These are phyloP conservation scores for Idaea dimidiata DNA, from an alignment of 2,888 invertebrate species.

Conservation along the genomic window DNA sequence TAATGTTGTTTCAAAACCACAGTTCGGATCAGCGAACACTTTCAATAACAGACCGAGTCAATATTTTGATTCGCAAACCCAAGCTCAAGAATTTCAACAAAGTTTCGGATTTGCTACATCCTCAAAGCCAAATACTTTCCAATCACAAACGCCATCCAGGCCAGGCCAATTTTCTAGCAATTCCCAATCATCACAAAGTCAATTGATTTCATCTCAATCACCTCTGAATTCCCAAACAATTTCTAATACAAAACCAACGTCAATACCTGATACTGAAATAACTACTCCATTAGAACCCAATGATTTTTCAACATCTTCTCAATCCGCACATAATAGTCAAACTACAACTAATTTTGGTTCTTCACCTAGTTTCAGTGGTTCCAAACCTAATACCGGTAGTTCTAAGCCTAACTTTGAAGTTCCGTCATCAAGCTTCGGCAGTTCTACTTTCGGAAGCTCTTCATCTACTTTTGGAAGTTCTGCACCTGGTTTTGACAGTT, in stretches of 20 bases:
- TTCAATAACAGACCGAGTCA: conserved; percentile 8
- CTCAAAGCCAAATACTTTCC: conserved; percentile 17
- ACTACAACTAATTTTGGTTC: conserved; percentile 12
- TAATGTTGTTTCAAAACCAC: conserved; percentile 19
- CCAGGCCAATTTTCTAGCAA: conserved; percentile 25
- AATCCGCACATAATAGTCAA: conserved; percentile 17
- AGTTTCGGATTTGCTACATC: conserved; percentile 16
- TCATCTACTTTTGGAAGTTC: neutral
- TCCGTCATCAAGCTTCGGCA: neutral
- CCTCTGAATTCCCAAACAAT: neutral
- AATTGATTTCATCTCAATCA: conserved; percentile 10
- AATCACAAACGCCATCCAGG: conserved; percentile 14
- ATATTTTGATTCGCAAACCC: conserved; percentile 3
- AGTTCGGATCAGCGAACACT: conserved; percentile 2
- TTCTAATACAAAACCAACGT: conserved; percentile 30
- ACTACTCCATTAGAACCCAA: conserved; percentile 50
- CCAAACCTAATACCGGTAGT: neutral
- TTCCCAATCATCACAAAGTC: conserved; percentile 21
- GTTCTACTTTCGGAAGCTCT: neutral
- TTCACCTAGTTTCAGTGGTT: conserved; percentile 6
- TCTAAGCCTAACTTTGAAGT: neutral
- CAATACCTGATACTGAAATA: conserved; percentile 45
- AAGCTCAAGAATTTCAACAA: conserved; percentile 13
- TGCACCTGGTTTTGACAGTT: neutral
- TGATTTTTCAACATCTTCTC: conserved; percentile 17